Conservation (phyloP, 2,888 invertebrate genomes). For the Oxycera nigricornis region DNA sequence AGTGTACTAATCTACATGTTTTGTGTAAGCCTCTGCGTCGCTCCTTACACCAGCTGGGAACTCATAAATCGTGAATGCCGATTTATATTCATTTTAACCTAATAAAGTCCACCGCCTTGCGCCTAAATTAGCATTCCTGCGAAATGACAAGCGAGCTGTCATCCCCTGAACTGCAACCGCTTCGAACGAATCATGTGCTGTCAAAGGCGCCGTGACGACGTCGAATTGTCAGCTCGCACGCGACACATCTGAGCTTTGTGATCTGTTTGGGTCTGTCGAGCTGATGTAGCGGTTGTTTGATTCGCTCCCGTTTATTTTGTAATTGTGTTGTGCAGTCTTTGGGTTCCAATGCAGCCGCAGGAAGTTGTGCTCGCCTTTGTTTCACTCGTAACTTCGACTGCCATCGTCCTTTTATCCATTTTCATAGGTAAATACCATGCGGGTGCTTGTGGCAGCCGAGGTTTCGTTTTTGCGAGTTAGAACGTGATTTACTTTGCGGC, state of each 20-base stretch:
- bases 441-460: too few relatives aligned
- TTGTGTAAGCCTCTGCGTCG: too few relatives aligned
- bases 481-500: too few relatives aligned
- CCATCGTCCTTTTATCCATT: conserved; percentile 27
- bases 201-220: background rate
- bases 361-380: conserved; percentile 23
- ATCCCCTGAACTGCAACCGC: conserved; percentile 13
- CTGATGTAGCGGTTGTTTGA: conserved; percentile 1
- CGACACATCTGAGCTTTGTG: background rate
- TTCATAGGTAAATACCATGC: conserved; percentile 22
- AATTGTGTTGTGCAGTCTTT: conserved; percentile 17
- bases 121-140: background rate
- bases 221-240: background rate
- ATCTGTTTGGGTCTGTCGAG: background rate
- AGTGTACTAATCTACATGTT: too few relatives aligned
- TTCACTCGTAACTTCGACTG: conserved; percentile 28
- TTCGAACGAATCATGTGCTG: too few relatives aligned
- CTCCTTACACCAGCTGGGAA: too few relatives aligned
- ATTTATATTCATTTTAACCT: background rate
- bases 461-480: too few relatives aligned
- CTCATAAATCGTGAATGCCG: too few relatives aligned
- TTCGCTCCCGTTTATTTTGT: background rate
- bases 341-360: conserved; percentile 30
- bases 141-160: background rate
- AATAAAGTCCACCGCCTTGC: background rate